Conservation (phyloP, 64 coral and sea anemone species). For the Trachythela sp. region DNA sequence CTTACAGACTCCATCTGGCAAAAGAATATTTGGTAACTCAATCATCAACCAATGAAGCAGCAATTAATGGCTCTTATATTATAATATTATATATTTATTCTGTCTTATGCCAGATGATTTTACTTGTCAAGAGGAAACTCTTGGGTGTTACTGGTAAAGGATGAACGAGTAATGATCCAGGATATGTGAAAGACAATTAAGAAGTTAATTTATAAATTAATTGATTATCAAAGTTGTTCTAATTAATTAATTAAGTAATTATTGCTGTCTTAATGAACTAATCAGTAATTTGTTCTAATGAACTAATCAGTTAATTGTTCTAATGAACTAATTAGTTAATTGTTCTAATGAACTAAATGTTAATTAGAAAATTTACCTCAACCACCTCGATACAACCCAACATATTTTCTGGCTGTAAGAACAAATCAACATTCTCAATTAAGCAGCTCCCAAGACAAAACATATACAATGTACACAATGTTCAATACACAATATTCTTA, state of each 20-base stretch:
- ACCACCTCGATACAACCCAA: not conserved
- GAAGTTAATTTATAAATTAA: not conserved
- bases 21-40: no score
- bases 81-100: no score
- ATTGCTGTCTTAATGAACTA: no score
- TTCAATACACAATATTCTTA: not conserved
- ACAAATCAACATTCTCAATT: not conserved
- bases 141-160: no score
- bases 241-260: no score
- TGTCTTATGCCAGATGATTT: no score
- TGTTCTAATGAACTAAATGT: not conserved
- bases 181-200: not conserved
- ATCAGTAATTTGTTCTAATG: no score
- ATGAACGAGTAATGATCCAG: no score
- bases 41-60: no score
- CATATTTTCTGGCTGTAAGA: conserved; percentile 10
- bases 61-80: no score
- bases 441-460: not conserved
- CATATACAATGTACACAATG: no score
- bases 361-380: conserved; percentile 7
- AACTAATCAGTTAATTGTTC: not conserved
- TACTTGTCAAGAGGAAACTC: no score
- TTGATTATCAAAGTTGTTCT: not conserved
- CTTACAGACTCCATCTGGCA: not conserved
- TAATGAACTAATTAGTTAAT: not conserved